Base-by-base conservation (phyloP, 2,113 vertebrate genomes). In the Xiphorhynchus elegans region DNA sequence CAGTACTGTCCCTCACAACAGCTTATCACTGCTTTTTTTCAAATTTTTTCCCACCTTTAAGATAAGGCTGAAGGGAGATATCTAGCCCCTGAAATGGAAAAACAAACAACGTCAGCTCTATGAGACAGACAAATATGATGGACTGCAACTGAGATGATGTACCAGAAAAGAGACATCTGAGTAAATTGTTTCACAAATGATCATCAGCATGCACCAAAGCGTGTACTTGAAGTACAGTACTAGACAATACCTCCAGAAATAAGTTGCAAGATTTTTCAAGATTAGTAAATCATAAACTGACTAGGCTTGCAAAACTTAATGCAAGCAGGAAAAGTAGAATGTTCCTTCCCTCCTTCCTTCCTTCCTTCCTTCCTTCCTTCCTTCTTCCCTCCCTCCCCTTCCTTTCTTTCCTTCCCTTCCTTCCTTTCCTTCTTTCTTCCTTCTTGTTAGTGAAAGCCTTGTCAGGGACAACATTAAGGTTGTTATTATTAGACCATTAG, bases 1-100 rank as follows among this genome's bases (percentile, higher is more conserved):
- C 46, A 39, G 14, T 39, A 31, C 10, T 21, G 16, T 53, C 20
- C 19, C 35, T 77, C 62, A 80, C 25, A 60, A 10, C 6, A 58
- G 24, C 29, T 84, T 70, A 37, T n/a, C 25, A 52, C 6, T 0
- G 0, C 3, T 3, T 49, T 62, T 72, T 94, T 7, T 31, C 15
- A 72, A 47, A 13, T 31, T 69, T 46, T 91, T 78, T 75, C 80
- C 40, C 9, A 18, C 35, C 23, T 58, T 53, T 77, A 40, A 80
- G 21, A 39, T 68, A 52, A 3, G 31, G 24, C 17, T 79, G 40
- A 76, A 76, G 10, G 49, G 37, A 73, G 2, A 15, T 73, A 46
- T 18, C 12, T 76, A 67, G 31, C 9, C 7, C 35, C 67, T 35
- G 74, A 18, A 62, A 37, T 40, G 19, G 28, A 60, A 80, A 85